Base-by-base conservation (phyloP, 2,888 invertebrate genomes). In the Argynnis bischoffii region DNA sequence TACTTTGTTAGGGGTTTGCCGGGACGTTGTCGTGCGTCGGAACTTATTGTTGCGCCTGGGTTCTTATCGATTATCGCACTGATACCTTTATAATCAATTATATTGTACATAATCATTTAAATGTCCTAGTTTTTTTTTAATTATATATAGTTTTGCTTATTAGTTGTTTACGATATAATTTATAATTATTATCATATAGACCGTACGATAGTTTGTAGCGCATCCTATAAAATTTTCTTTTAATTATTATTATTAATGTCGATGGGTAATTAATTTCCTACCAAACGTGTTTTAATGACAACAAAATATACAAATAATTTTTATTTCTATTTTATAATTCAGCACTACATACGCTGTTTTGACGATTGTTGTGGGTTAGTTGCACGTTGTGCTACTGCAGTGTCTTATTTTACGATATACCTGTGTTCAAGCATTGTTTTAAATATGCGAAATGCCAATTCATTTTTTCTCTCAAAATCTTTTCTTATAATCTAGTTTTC, bases 341-440 rank as follows among this genome's bases (percentile, higher is more conserved):
- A 72, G 68, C 73, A 71, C 65, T 83, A 82, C 83, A 81, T 81
- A 85, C 84, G 88, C 87, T 89, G 89, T 82, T 81, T 8, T 82
- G 90, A 89, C 87, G 89, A 88, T 88, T 88, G 87, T 66, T 69
- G 16, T 68, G 81, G 72, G 80, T 81, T 79, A 77, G 70, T 82
- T 86, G 82, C 83, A 78, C 85, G 84, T 74, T 78, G 76, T 57
- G 21, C 18, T 66, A 72, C 67, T 70, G 72, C 65, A 80, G 78
- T 78, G 77, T 77, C 78, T 75, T 77, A 79, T 78, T 75, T 78
- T 75, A 73, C 71, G 74, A 73, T 75, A 72, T 70, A 77, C 72
- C 72, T 61, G 67, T 57, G 63, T 50, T 21, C 21, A 31, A 35
- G 77, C 81, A 81, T 83, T 82, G 78, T 79, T 74, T 75, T 70